Base-by-base conservation (phyloP, 2,113 vertebrate genomes). In the Syngnathus floridae region DNA sequence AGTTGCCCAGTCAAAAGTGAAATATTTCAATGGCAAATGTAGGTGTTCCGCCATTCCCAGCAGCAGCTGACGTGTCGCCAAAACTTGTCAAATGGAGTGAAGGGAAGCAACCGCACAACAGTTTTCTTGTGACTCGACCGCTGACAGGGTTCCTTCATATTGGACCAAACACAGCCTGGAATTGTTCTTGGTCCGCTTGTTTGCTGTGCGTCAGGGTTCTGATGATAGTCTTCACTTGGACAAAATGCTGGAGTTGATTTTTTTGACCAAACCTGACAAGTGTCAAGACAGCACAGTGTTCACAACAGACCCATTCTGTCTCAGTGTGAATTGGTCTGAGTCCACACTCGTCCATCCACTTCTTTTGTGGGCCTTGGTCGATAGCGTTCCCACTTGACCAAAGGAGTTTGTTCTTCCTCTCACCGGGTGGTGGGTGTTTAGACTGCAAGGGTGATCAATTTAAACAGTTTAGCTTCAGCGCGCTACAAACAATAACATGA, bases 401-500 rank as follows among this genome's bases (percentile, higher is more conserved):
- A 55, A 54, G 11, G 13, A 56, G 14, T 4, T 26, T 17, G 22
- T 31, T 16, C 6, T 16, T 16, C 17, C 9, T 49, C 13, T 4
- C 59, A 16, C n/a, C 9, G 38, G 45, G 38, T 51, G 26, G 12
- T 67, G 70, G 26, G 12, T 67, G 70, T 71, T 80, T 49, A 35
- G 75, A 77, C 46, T 5, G 2, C 71, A 4, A 41, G 72, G 68
- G 70, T 73, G 76, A 80, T 74, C 81, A 66, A 83, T 85, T 35
- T 83, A 83, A 84, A 82, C 77, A 70, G 76, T 81, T 78, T 83
- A 85, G 82, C 69, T 77, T 81, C 69, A 62, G 79, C 77, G 60
- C 76, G 79, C 69, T 83, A 67, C 86, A 88, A 91, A 88, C 88
- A 86, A 85, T 78, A 75, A 65, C 77, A 62, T n/a, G 69, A 79